These are phyloP conservation scores for Pluvialis apricaria DNA, from an alignment of 2,113 vertebrate genomes.

Conservation along the genomic window DNA sequence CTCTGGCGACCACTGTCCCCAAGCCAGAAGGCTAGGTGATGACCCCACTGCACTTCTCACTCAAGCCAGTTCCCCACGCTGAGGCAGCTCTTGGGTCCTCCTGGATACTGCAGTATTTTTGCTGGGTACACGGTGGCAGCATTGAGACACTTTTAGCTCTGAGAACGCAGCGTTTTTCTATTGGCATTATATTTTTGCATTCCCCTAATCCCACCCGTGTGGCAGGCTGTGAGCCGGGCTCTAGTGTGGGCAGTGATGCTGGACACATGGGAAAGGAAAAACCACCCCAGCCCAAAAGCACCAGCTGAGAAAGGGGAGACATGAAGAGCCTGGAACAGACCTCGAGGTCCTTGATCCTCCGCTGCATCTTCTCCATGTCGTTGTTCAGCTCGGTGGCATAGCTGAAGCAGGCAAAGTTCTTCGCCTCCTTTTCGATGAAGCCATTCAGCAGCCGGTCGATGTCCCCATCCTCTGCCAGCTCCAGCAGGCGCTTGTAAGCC, in stretches of 20 bases:
- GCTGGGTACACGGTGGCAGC: conserved; percentile 50
- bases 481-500: conserved; percentile 56
- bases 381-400: conserved; percentile 55
- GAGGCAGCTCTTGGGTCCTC: not conserved
- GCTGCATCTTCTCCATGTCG: conserved; percentile 28
- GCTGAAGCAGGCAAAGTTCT: conserved; percentile 65
- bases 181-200: rapidly evolving
- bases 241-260: not conserved
- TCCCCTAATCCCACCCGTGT: rapidly evolving
- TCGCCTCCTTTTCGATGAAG: conserved; percentile 54
- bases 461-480: not conserved
- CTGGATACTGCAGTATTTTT: not conserved
- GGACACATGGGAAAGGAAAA: not conserved
- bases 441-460: not conserved
- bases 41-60: not conserved
- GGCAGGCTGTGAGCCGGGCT: not conserved
- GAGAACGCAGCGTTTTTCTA: rapidly evolving
- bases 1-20: not conserved
- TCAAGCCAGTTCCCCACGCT: not conserved
- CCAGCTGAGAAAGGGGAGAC: not conserved
- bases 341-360: conserved; percentile 59
- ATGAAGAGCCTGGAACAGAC: not conserved
- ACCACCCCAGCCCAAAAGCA: not conserved
- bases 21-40: not conserved
- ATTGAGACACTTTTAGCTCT: not conserved